Percentiles rank a stretch among this genome's conserved stretches.
Conservation (phyloP, 2,113 vertebrate genomes). For the Calidris pugnax region DNA sequence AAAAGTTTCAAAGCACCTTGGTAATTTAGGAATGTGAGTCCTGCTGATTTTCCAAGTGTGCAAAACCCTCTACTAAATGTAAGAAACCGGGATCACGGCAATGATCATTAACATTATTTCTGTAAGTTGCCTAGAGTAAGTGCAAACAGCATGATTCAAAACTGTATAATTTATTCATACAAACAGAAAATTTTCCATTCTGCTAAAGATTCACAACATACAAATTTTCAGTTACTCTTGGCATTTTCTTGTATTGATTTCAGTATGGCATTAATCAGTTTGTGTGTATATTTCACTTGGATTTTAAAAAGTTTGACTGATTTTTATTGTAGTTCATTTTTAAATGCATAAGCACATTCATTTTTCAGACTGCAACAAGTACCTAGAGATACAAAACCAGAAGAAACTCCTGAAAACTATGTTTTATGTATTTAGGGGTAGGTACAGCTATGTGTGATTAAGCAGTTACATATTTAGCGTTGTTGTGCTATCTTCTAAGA, state of each 20-base stretch:
- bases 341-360: neutral
- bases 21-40: neutral
- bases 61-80: neutral
- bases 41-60: neutral
- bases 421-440: neutral
- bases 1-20: neutral
- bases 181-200: neutral
- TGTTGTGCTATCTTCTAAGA: neutral
- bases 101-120: neutral
- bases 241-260: neutral
- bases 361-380: neutral
- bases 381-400: neutral
- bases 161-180: neutral
- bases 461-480: neutral
- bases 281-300: neutral
- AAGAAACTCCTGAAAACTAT: neutral
- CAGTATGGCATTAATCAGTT: neutral
- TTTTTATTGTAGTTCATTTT: neutral
- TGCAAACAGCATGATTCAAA: neutral
- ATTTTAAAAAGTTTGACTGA: neutral
- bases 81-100: neutral
- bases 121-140: neutral
- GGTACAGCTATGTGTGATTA: neutral
- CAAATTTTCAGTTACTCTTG: neutral
- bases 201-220: neutral